phyloP scores from a whole-genome alignment of 2,113 vertebrate species.

The Dryoscopus gambensis region DNA sequence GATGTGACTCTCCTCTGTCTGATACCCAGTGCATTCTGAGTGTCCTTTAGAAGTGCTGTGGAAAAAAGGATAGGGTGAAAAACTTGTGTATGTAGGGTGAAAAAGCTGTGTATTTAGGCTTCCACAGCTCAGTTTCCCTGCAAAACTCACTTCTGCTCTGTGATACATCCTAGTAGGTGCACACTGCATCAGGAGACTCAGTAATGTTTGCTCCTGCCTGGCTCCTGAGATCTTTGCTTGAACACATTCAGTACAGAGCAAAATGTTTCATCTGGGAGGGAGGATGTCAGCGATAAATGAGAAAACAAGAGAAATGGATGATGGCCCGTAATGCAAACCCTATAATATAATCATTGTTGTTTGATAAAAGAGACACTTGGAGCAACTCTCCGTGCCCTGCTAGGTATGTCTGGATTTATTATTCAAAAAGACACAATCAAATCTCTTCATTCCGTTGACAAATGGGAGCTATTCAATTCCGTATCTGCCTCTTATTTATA shows the following conservation, averaged over 20 bases:
- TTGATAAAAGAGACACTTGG: conserved; percentile 55
- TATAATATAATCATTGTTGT: conserved; percentile 59
- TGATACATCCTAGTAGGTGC: neutral
- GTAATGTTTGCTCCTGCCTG: neutral
- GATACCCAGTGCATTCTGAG: neutral
- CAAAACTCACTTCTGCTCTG: neutral
- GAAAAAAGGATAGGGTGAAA: neutral
- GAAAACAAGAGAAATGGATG: conserved; percentile 65
- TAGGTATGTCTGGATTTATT: conserved; percentile 57
- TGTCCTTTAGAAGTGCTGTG: fast-evolving
- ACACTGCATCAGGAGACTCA: neutral
- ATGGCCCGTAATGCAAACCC: conserved; percentile 23
- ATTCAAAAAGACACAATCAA: conserved; percentile 69
- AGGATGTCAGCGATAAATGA: conserved; percentile 45
- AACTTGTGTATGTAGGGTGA: neutral
- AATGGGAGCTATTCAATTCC: conserved; percentile 69
- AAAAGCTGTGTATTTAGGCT: neutral
- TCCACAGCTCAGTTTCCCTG: neutral
- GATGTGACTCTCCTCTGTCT: neutral
- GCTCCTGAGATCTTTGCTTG: neutral
- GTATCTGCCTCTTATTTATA: conserved; percentile 72
- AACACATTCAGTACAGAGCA: neutral
- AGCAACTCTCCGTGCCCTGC: conserved; percentile 31
- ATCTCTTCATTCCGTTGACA: conserved; percentile 70
- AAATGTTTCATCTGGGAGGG: neutral